Base-by-base conservation (phyloP, 2,888 invertebrate genomes). In the Dynastes tityus region DNA sequence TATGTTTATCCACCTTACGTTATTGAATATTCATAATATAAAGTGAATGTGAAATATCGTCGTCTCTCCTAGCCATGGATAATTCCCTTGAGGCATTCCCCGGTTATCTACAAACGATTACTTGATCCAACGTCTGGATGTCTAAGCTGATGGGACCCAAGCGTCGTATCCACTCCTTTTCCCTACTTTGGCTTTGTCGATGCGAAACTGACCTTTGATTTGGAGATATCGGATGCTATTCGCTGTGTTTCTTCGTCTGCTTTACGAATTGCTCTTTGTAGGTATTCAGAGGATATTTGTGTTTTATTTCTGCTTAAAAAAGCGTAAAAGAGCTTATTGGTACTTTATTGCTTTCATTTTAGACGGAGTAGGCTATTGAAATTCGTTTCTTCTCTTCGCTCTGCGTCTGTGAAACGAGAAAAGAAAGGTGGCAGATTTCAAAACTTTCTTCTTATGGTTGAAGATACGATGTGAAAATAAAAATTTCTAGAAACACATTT, bases 341-440 rank as follows among this genome's bases (percentile, higher is more conserved):
- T 22, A 16, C 22, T 58, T 58, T 58, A 58, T 58, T 58, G 55
- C 22, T 58, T 58, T 58, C 22, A 8, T 58, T 58, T 8, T 55
- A 55, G n/a, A n/a, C 13, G 13, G 1, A 3, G 45, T 45, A 11
- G 45, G 11, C 45, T 11, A 11, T 45, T 11, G 45, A 45, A 45
- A 37, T 37, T 37, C 5, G 32, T 37, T 37, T 37, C 32, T 45
- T 45, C 11, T 45, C 2, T 45, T 8, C 45, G 9, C 9, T 45
- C 2, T 45, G 8, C 8, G 2, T 45, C 2, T 8, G 11, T 2
- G 11, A 45, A 45, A 45, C 9, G 11, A 11, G 11, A 11, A 2
- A 11, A 45, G 2, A 11, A 45, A 45, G 45, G 2, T 11, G 2
- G 11, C 2, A 45, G 45, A 45, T 37, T 5, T 37, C 32, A 32